Evolutionary conservation across 2,888 invertebrate species (phyloP), one percentile per base, ranked within the genome.

Genomic region (Apocheima hispidaria): DNA sequence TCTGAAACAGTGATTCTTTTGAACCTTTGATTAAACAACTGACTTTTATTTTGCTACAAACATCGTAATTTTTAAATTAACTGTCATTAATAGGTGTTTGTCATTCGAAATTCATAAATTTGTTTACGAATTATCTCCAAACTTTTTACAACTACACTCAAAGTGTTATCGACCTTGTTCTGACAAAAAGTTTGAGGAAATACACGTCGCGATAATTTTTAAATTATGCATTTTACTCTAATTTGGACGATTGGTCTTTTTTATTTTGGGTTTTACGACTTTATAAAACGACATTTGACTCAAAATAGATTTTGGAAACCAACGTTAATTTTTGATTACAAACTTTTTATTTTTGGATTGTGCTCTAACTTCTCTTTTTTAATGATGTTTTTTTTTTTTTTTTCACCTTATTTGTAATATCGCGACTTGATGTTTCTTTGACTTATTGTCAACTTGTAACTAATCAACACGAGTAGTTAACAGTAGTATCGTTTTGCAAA

Each of bases 41-140:
- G 9, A 41, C 6, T 28, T 50, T 26, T 21, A 59, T 38, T 65
- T 57, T 59, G 61, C 61, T 6, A 30, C 28, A 41, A 60, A 48
- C 50, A 20, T 10, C 36, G 28, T 28, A 40, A 33, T 49, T 21
- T 16, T 44, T 46, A 35, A n/a, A 54, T 23, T 6, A 63, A 30
- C 55, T 46, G 43, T 40, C 35, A 14, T 35, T 14, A 40, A 40
- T 20, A 41, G 36, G 38, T 23, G 50, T 48, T 52, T 58, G 55
- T 55, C 61, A 53, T 21, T n/a, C n/a, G 21, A 56, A 57, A 54
- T 36, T 28, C 49, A 61, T 62, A 59, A 65, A 65, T 56, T 52
- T 62, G 55, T 62, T 62, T 62, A 62, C 61, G 30, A 50, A 59
- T 53, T 53, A 48, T 61, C 38, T 53, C 55, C 46, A 33, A 61